Conservation (phyloP, 2,113 vertebrate genomes). For the Nipponia nippon region DNA sequence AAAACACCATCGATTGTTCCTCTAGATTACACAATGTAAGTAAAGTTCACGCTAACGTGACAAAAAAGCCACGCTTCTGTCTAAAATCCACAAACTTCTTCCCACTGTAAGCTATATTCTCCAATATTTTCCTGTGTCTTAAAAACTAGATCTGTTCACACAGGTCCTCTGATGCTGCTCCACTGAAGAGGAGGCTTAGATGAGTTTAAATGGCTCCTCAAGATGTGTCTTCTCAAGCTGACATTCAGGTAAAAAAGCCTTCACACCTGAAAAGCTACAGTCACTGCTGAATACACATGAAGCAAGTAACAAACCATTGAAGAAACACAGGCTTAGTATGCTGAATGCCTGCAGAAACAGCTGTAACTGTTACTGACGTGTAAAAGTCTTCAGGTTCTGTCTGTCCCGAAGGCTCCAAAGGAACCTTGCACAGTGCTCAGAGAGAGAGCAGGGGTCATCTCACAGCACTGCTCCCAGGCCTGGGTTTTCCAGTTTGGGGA, state of each 20-base stretch:
- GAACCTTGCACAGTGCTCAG: not conserved
- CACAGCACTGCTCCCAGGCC: not conserved
- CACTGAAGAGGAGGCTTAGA: not conserved
- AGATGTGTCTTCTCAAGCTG: not conserved
- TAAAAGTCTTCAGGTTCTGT: not conserved
- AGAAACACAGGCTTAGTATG: not conserved
- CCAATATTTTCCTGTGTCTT: not conserved
- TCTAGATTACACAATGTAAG: not conserved
- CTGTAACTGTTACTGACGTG: fast-evolving
- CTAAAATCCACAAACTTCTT: not conserved
- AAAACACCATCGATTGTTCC: not conserved
- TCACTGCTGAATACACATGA: not conserved
- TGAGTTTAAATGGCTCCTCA: not conserved
- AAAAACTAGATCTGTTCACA: not conserved
- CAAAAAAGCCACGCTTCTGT: not conserved
- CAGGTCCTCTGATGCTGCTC: not conserved
- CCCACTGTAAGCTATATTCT: not conserved
- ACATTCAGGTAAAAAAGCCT: not conserved
- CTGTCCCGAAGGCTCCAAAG: not conserved
- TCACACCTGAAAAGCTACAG: not conserved
- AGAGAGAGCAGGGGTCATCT: not conserved
- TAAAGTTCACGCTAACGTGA: not conserved
- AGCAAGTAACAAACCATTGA: not conserved
- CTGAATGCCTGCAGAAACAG: not conserved
- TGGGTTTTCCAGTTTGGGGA: not conserved